Conservation (phyloP, 2,797 vertebrate species). For the Nyctibius grandis region DNA sequence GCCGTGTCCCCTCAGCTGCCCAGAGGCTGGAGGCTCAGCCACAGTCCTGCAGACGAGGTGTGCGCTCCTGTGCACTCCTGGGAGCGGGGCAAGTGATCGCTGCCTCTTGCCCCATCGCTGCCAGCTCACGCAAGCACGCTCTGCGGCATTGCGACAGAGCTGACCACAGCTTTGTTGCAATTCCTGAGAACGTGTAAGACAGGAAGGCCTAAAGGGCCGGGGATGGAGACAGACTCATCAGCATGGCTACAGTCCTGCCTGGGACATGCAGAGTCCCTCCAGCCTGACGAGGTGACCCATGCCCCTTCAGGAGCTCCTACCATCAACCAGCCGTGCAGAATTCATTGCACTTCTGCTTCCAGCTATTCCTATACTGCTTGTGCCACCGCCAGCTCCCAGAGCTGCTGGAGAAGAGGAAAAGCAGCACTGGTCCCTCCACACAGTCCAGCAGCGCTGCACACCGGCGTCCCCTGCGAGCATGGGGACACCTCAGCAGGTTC, state of each 20-base stretch:
- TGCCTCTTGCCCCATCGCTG: background rate
- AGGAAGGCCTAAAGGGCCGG: background rate
- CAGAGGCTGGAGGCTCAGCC: background rate
- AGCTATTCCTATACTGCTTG: background rate
- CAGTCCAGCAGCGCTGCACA: background rate
- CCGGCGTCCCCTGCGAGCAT: rapidly evolving
- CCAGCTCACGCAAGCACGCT: background rate
- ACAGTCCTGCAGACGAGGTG: rapidly evolving
- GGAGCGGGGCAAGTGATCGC: background rate
- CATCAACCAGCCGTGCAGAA: background rate
- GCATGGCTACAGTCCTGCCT: background rate
- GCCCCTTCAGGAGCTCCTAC: background rate
- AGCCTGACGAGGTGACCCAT: background rate
- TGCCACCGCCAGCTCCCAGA: background rate
- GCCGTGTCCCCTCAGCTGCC: background rate
- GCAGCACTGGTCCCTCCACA: background rate
- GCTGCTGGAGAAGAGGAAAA: background rate
- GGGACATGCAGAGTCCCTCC: background rate
- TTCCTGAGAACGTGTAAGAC: background rate
- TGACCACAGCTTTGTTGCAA: background rate
- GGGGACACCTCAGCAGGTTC: background rate
- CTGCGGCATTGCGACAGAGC: background rate
- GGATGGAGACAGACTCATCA: background rate
- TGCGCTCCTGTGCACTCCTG: rapidly evolving
- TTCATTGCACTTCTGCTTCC: background rate